Base-by-base conservation (phyloP, 2,113 vertebrate species). In the Forbesichthys agassizii region DNA sequence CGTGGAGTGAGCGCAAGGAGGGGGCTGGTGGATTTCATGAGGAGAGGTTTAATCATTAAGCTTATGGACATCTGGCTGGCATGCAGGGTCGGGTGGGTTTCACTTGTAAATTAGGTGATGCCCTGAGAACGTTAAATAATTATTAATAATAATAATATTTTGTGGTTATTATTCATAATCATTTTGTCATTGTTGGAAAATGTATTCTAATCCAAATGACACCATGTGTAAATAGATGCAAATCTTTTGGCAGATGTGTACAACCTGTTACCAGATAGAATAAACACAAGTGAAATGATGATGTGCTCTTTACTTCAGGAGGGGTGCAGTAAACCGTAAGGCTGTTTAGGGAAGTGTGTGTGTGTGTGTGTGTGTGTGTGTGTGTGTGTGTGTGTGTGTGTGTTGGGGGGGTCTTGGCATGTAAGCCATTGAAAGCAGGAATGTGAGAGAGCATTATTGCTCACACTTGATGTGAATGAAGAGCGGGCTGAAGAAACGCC, bases 401-500 rank as follows among this genome's bases (percentile, higher is more conserved):
- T 14, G 46, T 36, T 69, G 59, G 12, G 71, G 71, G 76, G 74
- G 82, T 67, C 55, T 33, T 83, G 73, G 86, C 76, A 71, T 91
- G 86, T 88, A 87, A 85, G 85, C 80, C 86, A 84, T 89, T 88
- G 77, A 88, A 84, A 85, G 77, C 64, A 89, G 83, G 88, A 90
- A 89, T 89, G 89, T 88, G 85, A 88, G 83, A 85, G 88, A 86
- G 84, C 86, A 85, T 91, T 90, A 90, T 90, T 89, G 91, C 84
- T 82, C 84, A 88, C 90, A 90, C 88, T 91, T 88, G 79, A 90
- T 85, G 88, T 90, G 89, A 88, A 88, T 88, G 83, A 82, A 90
- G 84, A 79, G 69, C 84, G 83, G 85, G 87, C 84, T 85, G 81
- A 84, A 89, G 83, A 88, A 89, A 89, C 90, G 89, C 88, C 84